These are phyloP conservation scores for Drosophila pseudotakahashii DNA, from an alignment of 2,888 invertebrate species.

Conservation along the genomic window DNA sequence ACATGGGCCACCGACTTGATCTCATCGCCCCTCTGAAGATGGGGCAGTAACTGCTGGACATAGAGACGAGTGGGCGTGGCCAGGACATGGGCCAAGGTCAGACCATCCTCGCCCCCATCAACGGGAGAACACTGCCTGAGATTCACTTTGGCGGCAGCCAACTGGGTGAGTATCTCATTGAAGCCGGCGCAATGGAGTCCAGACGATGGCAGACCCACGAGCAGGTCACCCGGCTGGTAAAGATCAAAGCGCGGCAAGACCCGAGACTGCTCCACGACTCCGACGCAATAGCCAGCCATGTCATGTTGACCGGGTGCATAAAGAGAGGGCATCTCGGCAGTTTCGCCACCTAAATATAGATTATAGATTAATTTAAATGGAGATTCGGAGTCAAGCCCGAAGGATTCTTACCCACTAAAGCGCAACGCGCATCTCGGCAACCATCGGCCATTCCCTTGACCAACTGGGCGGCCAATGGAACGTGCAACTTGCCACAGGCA, in stretches of 20 bases:
- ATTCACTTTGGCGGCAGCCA: slow-evolving; percentile 88
- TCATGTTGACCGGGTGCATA: slow-evolving; percentile 96
- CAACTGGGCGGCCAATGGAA: slow-evolving; percentile 90
- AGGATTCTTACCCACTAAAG: slow-evolving; percentile 90
- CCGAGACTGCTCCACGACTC: slow-evolving; percentile 91
- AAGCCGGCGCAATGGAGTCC: slow-evolving; percentile 98
- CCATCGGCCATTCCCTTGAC: slow-evolving; percentile 95
- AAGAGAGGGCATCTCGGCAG: slow-evolving; percentile 98
- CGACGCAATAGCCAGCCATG: slow-evolving; percentile 97
- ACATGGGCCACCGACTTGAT: slow-evolving; percentile 97
- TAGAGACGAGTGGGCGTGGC: slow-evolving; percentile 95
- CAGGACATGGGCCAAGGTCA: slow-evolving; percentile 90
- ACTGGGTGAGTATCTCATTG: slow-evolving; percentile 92
- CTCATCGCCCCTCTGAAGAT: slow-evolving; percentile 86
- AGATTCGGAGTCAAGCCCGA: too few species aligned
- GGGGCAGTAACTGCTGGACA: slow-evolving; percentile 89
- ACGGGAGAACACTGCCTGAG: slow-evolving; percentile 86
- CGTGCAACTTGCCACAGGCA: slow-evolving; percentile 94
- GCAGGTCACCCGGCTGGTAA: slow-evolving; percentile 90
- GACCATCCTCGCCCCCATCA: slow-evolving; percentile 85
- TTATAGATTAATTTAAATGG: background rate
- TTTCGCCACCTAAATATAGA: slow-evolving; percentile 90
- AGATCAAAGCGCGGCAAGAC: slow-evolving; percentile 89
- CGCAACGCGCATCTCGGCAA: slow-evolving; percentile 93
- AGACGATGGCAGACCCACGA: slow-evolving; percentile 94